Percentiles rank a stretch among this genome's conserved stretches.
These are phyloP conservation scores for Morbakka virulenta DNA, from an alignment of 30 jellyfish, hydroid and myxozoan genomes.

Conservation along the genomic window DNA sequence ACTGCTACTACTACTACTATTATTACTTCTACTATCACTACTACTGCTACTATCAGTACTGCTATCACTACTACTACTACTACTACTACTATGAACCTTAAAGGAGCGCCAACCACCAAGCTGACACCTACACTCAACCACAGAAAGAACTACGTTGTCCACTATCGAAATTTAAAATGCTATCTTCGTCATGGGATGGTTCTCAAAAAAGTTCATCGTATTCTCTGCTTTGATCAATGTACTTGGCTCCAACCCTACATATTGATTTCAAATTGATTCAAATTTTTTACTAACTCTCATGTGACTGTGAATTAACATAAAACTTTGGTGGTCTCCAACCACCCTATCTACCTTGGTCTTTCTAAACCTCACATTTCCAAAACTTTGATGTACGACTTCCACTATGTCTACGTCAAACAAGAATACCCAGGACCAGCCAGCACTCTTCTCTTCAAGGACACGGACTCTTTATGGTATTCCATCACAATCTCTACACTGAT, in stretches of 20 bases:
- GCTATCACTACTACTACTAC: no score
- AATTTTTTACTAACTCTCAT: not conserved
- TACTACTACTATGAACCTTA: no score
- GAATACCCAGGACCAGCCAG: not conserved
- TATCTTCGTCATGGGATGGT: not conserved
- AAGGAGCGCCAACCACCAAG: not conserved
- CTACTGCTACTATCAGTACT: no score
- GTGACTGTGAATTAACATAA: not conserved
- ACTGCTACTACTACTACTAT: no score
- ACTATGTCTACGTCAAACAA: not conserved
- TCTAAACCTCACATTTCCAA: conserved; percentile 8
- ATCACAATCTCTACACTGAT: no score
- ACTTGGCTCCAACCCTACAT: conserved; percentile 5
- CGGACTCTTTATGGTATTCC: not conserved
- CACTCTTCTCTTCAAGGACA: conserved; percentile 1
- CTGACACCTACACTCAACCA: conserved; percentile 16
- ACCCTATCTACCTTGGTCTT: conserved; percentile 24
- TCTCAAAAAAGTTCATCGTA: conserved; percentile 11
- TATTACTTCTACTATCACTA: no score
- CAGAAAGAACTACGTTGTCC: not conserved
- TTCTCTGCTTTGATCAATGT: not conserved
- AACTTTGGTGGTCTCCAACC: not conserved
- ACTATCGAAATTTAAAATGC: conserved; percentile 1
- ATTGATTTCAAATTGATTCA: no score
- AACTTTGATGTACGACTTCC: conserved; percentile 38